phyloP scores from a whole-genome alignment of 2,113 vertebrate species.

The Siniperca chuatsi region DNA sequence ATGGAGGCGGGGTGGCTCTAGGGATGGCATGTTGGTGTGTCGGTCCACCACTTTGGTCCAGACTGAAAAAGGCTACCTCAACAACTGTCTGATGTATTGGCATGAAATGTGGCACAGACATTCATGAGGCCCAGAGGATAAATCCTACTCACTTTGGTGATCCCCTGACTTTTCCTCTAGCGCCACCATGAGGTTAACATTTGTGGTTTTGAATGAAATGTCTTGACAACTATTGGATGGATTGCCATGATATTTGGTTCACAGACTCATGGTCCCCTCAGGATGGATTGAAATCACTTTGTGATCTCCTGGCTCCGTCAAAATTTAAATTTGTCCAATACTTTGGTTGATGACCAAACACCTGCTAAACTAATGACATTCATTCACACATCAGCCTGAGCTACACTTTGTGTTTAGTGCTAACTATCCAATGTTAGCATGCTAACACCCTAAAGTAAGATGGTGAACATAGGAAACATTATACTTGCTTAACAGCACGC shows the following conservation, averaged over 20 bases:
- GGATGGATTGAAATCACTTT: neutral
- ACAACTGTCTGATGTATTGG: neutral
- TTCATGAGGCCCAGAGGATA: neutral
- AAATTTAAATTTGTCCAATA: neutral
- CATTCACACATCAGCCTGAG: neutral
- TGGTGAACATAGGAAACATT: too few species aligned
- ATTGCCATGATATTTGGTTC: neutral
- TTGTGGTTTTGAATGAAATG: neutral
- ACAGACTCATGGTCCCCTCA: neutral
- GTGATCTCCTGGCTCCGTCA: neutral
- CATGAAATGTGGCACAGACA: neutral
- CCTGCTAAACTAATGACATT: neutral
- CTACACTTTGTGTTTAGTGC: too few species aligned
- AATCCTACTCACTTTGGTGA: neutral
- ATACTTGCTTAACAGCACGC: too few species aligned
- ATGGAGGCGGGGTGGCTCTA: too few species aligned
- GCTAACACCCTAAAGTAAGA: too few species aligned
- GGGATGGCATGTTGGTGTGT: too few species aligned
- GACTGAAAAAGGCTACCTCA: too few species aligned
- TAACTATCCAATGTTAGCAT: too few species aligned
- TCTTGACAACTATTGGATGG: neutral
- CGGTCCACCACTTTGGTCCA: neutral
- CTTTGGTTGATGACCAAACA: neutral
- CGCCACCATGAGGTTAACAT: neutral
- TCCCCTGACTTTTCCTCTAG: too few species aligned